phyloP scores from a whole-genome alignment of 2,888 invertebrate species.

The Athalia cordata region DNA sequence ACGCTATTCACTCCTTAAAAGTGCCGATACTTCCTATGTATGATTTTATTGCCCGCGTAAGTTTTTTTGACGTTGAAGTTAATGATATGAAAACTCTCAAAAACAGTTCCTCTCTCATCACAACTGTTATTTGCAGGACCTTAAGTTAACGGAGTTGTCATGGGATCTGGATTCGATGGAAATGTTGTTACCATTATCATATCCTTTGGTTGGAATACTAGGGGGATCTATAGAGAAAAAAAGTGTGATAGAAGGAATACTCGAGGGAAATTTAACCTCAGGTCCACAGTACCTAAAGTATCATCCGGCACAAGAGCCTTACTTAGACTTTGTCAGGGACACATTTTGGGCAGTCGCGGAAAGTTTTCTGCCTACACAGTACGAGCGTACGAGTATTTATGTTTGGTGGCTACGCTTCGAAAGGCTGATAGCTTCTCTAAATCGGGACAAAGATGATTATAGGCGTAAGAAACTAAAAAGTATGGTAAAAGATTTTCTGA shows the following conservation, averaged over 20 bases:
- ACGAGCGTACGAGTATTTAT: conserved; percentile 76
- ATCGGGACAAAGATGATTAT: conserved; percentile 72
- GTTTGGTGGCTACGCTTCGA: conserved; percentile 81
- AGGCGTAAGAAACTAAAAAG: conserved; percentile 75
- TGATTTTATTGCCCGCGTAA: conserved; percentile 57
- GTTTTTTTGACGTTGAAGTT: not conserved
- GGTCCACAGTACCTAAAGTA: conserved; percentile 78
- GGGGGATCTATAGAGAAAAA: conserved; percentile 57
- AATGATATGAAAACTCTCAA: not conserved
- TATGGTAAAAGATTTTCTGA: conserved; percentile 77
- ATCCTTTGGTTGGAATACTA: conserved; percentile 63
- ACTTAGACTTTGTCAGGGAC: conserved; percentile 75
- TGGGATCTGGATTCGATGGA: conserved; percentile 68
- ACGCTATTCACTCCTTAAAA: conserved; percentile 78
- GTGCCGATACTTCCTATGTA: conserved; percentile 77
- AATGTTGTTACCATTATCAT: conserved; percentile 64
- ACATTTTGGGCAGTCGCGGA: conserved; percentile 76
- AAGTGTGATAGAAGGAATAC: conserved; percentile 60
- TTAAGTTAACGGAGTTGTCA: conserved; percentile 59
- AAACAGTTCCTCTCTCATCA: not conserved
- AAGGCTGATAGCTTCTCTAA: conserved; percentile 75
- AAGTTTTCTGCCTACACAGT: conserved; percentile 68
- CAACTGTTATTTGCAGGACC: conserved; percentile 53
- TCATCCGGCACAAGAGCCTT: conserved; percentile 79
- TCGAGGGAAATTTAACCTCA: conserved; percentile 73